Conservation (phyloP, 1,140 invertebrate genomes). For the Brachionus rubens region DNA sequence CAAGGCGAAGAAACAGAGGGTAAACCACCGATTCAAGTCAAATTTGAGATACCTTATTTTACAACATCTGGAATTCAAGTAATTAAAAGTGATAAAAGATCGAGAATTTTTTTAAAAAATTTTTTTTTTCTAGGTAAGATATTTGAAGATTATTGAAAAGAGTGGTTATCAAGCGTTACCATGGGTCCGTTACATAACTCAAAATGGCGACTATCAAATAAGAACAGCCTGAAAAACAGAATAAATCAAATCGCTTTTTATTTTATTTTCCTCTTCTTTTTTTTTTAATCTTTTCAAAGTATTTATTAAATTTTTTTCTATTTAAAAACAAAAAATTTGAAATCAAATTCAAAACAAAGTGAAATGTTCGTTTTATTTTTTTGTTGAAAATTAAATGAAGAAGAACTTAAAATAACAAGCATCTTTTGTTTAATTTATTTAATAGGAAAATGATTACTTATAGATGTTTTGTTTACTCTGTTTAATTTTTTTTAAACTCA, state of each 20-base stretch:
- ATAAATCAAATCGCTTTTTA: not conserved
- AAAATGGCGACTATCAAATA: constrained; percentile 98
- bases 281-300: not conserved
- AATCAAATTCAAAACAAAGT: too few relatives aligned
- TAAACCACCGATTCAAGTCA: constrained; percentile 95
- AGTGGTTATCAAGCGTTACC: constrained; percentile 97
- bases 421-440: too few relatives aligned
- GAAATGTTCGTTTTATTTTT: too few relatives aligned
- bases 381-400: too few relatives aligned
- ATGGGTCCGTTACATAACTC: constrained; percentile 98
- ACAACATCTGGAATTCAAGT: constrained; percentile 98
- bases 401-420: too few relatives aligned
- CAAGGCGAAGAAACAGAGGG: constrained; percentile 90
- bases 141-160: constrained; percentile 99
- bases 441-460: too few relatives aligned
- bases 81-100: too few relatives aligned
- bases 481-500: too few relatives aligned
- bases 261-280: not conserved
- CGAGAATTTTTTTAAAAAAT: constrained; percentile 20
- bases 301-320: not conserved
- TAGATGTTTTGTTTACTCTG: too few relatives aligned
- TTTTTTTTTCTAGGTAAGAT: constrained; percentile 64
- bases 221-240: constrained; percentile 9
- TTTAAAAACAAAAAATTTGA: too few relatives aligned
- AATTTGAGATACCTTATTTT: constrained; percentile 99